A percentile compares a stretch with the other conserved stretches of the same genome.
Evolutionary conservation across 2,113 vertebrate species (phyloP).

Genomic region (Hypocryptadius cinnamomeus): DNA sequence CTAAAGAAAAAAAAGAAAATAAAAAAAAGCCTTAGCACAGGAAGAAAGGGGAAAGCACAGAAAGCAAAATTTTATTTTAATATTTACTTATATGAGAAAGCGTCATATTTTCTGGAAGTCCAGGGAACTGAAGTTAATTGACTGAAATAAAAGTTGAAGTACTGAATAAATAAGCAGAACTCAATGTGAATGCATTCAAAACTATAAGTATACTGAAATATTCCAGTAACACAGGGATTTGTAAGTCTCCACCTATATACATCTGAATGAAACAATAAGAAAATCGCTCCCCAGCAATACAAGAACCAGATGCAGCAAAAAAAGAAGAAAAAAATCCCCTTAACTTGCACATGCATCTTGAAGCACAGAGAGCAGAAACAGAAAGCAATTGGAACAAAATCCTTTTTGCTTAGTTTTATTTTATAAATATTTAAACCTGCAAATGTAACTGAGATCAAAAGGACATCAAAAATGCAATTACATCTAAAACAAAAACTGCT

Average conservation of each 20-base stretch:
- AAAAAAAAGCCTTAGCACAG: not conserved
- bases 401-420: not conserved
- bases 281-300: not conserved
- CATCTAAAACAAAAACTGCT: not conserved
- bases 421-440: not conserved
- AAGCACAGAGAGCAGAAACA: not conserved
- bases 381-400: not conserved
- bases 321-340: not conserved
- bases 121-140: not conserved
- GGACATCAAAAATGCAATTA: not conserved
- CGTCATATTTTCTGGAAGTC: not conserved
- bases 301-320: not conserved
- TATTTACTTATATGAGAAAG: not conserved
- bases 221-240: not conserved
- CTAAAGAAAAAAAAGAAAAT: not conserved
- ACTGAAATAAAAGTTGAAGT: not conserved
- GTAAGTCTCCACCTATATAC: not conserved
- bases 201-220: not conserved
- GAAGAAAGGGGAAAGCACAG: not conserved
- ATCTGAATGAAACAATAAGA: not conserved
- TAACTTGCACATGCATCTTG: not conserved
- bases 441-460: not conserved
- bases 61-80: not conserved
- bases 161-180: not conserved
- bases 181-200: not conserved